Base-by-base conservation (phyloP, 2,797 vertebrate species). In the Stomatorhinus walkeri region DNA sequence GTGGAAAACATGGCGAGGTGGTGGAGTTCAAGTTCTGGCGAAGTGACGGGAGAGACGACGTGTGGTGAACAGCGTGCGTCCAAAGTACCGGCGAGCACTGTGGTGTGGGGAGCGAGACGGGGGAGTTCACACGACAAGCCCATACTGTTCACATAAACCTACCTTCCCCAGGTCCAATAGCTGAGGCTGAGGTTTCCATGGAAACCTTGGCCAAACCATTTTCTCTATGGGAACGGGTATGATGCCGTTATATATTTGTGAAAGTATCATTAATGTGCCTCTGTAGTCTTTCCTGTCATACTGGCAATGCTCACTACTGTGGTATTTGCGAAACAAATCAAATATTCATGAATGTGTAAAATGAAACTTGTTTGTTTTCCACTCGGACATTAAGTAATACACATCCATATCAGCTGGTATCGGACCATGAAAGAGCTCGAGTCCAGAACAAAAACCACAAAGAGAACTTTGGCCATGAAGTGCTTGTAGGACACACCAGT, bases 151-250 rank as follows among this genome's bases (percentile, higher is more conserved):
- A 52, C 16, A 36, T 88, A 56, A 56, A 22, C 36, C 88, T 9
- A 36, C 36, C 51, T 84, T 61, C 51, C 79, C 7, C 14, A 49
- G 36, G 56, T 54, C 81, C 22, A n/a, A 59, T n/a, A 59, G 19
- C 88, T 88, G 76, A 92, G 87, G 89, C 87, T 89, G 8, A 36
- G 2, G 94, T 94, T 94, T 90, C 94, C 93, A 95, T 94, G 91
- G 95, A 87, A 94, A 95, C 94, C 43, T 64, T 89, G 89, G 90
- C 90, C 91, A 93, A 91, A 86, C 89, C 87, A 79, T 14, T 90
- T 92, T 91, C 91, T 89, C 91, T 90, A 91, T 49, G 3, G 79
- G 43, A 84, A 84, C 46, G 19, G 79, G 46, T 49, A 49, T 83
- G 79, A 83, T n/a, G 3, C 5, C 9, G 12, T 22, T 48, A 24